phyloP scores from a whole-genome alignment of 2,113 vertebrate genomes.

The Megatriorchis doriae region DNA sequence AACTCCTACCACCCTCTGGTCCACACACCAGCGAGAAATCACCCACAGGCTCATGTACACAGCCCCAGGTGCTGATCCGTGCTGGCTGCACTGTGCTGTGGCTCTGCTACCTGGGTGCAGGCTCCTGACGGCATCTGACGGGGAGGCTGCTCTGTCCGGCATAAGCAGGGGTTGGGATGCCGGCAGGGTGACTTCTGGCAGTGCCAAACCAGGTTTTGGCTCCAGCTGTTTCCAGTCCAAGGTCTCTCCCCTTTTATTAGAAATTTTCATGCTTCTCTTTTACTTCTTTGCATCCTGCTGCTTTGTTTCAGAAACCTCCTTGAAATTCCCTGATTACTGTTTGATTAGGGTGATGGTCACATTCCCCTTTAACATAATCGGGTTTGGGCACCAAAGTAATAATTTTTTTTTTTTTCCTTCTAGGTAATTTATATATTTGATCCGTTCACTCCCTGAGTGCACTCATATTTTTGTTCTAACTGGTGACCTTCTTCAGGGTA shows the following conservation, averaged over 20 bases:
- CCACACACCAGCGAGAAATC: neutral
- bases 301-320: neutral
- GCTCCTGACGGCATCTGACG: neutral
- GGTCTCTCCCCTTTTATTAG: neutral
- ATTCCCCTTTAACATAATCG: neutral
- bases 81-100: neutral
- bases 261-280: neutral
- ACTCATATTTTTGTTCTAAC: neutral
- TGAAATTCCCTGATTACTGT: neutral
- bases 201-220: neutral
- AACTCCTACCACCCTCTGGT: too few relatives aligned
- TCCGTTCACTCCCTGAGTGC: neutral
- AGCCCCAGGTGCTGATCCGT: neutral
- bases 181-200: neutral
- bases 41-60: neutral
- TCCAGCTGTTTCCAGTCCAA: neutral
- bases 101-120: neutral
- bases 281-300: neutral
- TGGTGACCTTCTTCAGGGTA: neutral
- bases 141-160: neutral
- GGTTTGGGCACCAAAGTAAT: neutral
- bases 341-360: neutral
- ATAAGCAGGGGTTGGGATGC: neutral
- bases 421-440: neutral
- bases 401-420: neutral